A percentile compares a stretch with the other conserved stretches of the same genome.
phyloP scores from a whole-genome alignment of 1,140 invertebrate species.

The Drosophila leontia region DNA sequence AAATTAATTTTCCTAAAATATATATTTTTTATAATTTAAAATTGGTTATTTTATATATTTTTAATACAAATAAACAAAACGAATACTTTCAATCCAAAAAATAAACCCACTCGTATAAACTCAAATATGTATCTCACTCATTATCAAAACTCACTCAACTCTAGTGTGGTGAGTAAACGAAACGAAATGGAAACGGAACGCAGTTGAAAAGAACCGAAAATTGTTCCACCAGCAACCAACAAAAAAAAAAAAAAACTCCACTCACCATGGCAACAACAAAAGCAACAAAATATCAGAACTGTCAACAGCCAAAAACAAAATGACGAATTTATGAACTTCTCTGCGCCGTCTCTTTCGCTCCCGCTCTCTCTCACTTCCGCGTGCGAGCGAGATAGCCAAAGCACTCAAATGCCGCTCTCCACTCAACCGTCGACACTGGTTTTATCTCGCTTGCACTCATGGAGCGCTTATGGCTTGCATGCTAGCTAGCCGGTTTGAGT shows the following conservation, averaged over 20 bases:
- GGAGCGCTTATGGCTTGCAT: not conserved
- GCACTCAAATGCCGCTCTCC: slow-evolving; percentile 7
- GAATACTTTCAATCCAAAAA: not conserved
- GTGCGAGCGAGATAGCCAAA: slow-evolving; percentile 24
- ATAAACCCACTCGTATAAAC: not conserved
- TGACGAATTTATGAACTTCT: slow-evolving; percentile 84
- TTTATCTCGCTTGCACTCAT: slow-evolving; percentile 43
- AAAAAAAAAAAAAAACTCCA: slow-evolving; percentile 5
- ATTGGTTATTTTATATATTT: not conserved
- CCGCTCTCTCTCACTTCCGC: not conserved
- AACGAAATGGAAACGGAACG: slow-evolving; percentile 50
- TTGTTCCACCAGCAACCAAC: slow-evolving; percentile 29
- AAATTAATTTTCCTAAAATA: not conserved
- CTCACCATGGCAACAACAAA: slow-evolving; percentile 57
- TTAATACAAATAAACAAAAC: not conserved
- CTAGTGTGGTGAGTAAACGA: slow-evolving; percentile 58
- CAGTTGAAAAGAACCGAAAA: slow-evolving; percentile 44
- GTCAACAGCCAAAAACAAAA: slow-evolving; percentile 84
- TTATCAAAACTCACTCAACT: slow-evolving; percentile 1
- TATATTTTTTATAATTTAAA: not conserved
- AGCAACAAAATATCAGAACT: slow-evolving; percentile 65
- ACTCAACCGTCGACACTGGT: slow-evolving; percentile 30
- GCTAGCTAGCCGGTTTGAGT: slow-evolving; percentile 37
- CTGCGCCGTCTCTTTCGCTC: slow-evolving; percentile 48
- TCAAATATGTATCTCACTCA: not conserved